A percentile compares a stretch with the other conserved stretches of the same genome.
Evolutionary conservation across 1,140 invertebrate genomes (phyloP).

Genomic region (Drosophila kikkawai): DNA sequence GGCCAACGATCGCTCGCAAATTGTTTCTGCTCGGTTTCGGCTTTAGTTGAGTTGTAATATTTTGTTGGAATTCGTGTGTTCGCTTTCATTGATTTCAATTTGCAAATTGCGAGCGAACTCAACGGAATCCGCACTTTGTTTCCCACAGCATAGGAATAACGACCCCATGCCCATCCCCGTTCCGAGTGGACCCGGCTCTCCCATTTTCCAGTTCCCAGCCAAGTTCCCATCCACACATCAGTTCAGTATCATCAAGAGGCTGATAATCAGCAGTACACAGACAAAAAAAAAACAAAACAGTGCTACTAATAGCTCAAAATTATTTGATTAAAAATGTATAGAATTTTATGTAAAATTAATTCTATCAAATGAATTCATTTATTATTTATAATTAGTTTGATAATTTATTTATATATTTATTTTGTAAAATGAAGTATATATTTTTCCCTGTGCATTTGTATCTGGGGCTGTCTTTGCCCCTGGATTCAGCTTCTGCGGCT

Average conservation of each 20-base stretch:
- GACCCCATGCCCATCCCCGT: conserved; percentile 38
- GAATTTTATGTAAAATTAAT: too few species aligned
- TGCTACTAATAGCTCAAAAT: too few species aligned
- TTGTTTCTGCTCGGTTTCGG: conserved; percentile 10
- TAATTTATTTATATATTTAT: not conserved
- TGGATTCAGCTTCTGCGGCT: conserved; percentile 10
- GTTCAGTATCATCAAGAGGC: conserved; percentile 54
- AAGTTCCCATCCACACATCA: conserved; percentile 13
- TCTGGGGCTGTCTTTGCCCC: conserved; percentile 19
- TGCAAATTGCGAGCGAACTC: conserved; percentile 64
- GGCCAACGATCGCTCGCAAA: conserved; percentile 32
- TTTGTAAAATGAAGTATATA: not conserved
- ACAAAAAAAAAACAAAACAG: not conserved
- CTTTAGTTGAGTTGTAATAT: conserved; percentile 23
- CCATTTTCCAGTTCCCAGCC: conserved; percentile 18
- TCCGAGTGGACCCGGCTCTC: conserved; percentile 5
- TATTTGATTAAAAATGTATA: too few species aligned
- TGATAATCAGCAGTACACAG: conserved; percentile 35
- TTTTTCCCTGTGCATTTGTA: conserved; percentile 16
- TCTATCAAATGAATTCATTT: not conserved
- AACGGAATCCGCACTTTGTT: conserved; percentile 53
- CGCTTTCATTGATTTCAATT: conserved; percentile 78
- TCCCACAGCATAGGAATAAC: conserved; percentile 56
- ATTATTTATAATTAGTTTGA: not conserved
- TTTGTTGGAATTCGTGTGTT: conserved; percentile 37